These are phyloP conservation scores for Heliconius hewitsoni DNA, from an alignment of 1,140 invertebrate species.

Conservation along the genomic window DNA sequence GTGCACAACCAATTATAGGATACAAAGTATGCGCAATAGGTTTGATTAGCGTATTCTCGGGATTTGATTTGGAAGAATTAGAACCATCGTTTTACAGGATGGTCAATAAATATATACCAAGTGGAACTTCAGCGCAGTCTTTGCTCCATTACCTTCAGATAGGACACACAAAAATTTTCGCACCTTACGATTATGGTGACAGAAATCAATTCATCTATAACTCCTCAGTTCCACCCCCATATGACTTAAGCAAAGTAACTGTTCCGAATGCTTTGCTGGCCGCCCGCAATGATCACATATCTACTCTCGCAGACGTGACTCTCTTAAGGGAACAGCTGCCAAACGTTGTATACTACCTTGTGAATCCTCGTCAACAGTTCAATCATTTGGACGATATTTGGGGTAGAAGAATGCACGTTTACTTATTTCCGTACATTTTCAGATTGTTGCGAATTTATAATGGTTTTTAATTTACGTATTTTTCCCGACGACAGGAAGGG, in stretches of 20 bases:
- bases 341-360: conserved; percentile 55
- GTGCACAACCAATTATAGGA: background rate
- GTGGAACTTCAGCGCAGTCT: conserved; percentile 83
- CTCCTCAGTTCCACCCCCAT: conserved; percentile 76
- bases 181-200: conserved; percentile 77
- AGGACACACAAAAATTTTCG: conserved; percentile 65
- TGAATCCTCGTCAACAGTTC: conserved; percentile 33
- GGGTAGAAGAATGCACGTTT: conserved; percentile 28
- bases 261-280: conserved; percentile 81
- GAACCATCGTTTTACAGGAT: conserved; percentile 32
- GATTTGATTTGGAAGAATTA: conserved; percentile 40
- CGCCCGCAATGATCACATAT: conserved; percentile 39
- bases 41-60: conserved; percentile 28
- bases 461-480: background rate
- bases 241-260: conserved; percentile 79
- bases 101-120: conserved; percentile 36
- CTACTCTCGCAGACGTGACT: conserved; percentile 79
- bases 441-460: background rate
- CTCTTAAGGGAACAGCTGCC: conserved; percentile 71
- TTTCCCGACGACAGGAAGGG: background rate
- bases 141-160: conserved; percentile 83
- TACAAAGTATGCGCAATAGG: conserved; percentile 31
- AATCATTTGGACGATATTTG: conserved; percentile 45
- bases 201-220: conserved; percentile 79
- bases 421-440: background rate